These are phyloP conservation scores for Thunnus thynnus DNA, from an alignment of 2,113 vertebrate species.

Conservation along the genomic window DNA sequence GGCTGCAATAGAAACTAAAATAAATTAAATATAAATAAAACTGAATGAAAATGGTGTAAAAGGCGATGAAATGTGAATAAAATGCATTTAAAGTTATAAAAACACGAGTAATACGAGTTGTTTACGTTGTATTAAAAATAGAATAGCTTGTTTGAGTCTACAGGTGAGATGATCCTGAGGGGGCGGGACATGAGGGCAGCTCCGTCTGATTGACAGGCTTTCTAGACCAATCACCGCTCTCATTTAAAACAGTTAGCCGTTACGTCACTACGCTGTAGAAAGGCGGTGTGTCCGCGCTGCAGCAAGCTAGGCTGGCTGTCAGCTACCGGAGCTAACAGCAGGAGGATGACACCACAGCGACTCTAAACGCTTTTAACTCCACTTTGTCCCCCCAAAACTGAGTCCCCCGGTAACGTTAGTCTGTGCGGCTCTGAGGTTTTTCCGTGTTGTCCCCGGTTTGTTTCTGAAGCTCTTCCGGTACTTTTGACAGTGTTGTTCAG, in stretches of 20 bases:
- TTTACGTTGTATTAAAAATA: not conserved
- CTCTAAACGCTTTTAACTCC: not conserved
- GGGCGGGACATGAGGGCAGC: not conserved
- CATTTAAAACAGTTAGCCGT: accelerated
- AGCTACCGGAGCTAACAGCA: not conserved
- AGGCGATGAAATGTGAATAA: not conserved
- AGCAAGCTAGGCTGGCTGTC: not conserved
- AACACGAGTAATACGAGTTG: not conserved
- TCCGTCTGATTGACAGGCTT: not conserved
- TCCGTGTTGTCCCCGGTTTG: constrained; percentile 2
- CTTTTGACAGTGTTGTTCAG: constrained; percentile 37
- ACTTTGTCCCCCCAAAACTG: accelerated
- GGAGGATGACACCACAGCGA: not conserved
- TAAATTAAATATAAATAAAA: not conserved
- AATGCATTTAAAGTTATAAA: not conserved
- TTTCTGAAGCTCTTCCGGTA: constrained; percentile 14
- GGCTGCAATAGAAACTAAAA: not conserved
- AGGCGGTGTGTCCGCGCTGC: not conserved
- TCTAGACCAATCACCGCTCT: constrained; percentile 27
- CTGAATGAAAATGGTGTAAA: not conserved
- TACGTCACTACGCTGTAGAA: not conserved
- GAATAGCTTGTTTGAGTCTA: not conserved
- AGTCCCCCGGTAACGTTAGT: not conserved
- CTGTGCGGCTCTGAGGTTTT: not conserved
- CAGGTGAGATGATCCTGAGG: not conserved